Evolutionary conservation across 2,113 vertebrate species (phyloP).

Genomic region (Amphilophus citrinellus): DNA sequence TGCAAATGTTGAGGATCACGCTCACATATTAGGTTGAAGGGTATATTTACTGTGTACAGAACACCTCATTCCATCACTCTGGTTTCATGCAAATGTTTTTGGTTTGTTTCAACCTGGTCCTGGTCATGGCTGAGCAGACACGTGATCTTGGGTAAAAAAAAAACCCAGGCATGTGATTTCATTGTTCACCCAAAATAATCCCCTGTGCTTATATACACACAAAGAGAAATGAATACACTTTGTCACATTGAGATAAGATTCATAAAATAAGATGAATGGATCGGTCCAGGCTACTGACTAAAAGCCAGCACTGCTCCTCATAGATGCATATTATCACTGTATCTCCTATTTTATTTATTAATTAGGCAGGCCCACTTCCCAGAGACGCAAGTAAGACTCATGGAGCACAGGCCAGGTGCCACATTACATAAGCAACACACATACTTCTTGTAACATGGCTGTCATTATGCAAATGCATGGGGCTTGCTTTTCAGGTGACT

Average conservation of each 20-base stretch:
- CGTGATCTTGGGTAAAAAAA: not conserved
- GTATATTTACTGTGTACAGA: not conserved
- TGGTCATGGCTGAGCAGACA: not conserved
- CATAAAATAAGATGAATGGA: not conserved
- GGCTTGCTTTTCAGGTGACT: slow-evolving; percentile 35
- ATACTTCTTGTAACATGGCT: slow-evolving; percentile 7
- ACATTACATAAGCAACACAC: slow-evolving; percentile 28
- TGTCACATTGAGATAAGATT: not conserved
- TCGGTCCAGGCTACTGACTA: not conserved
- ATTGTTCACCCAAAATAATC: not conserved
- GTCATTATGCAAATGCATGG: slow-evolving; percentile 50
- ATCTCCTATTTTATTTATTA: not conserved
- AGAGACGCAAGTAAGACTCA: not conserved
- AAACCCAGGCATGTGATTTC: not conserved
- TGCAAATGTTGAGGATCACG: not conserved
- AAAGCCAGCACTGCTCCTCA: not conserved
- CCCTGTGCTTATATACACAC: not conserved
- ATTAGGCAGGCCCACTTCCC: not conserved
- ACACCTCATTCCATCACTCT: not conserved
- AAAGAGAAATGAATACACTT: not conserved
- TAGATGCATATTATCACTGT: not conserved
- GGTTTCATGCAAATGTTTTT: slow-evolving; percentile 35
- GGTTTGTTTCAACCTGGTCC: slow-evolving; percentile 1
- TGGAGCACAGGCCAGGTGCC: slow-evolving; percentile 19
- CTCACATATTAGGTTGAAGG: not conserved